Evolutionary conservation across 2,797 vertebrate species (phyloP), one percentile per base, ranked within the genome.

Genomic region (Eleutherodactylus coqui): DNA sequence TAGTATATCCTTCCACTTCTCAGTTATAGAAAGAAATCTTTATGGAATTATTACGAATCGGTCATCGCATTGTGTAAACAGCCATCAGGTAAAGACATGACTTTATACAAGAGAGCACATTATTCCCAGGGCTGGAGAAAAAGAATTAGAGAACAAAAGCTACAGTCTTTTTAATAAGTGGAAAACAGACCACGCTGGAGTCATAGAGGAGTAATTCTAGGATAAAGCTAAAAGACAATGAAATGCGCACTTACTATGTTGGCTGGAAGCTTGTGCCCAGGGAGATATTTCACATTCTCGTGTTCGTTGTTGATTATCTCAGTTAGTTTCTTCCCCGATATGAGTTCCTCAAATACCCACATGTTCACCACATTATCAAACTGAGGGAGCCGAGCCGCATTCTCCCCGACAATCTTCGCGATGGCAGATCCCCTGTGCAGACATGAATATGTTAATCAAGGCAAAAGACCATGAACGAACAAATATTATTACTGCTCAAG

Each of bases 221-320:
- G 19, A 36, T 27, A 49, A 17, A 53, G 29, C n/a, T 55, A 58
- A 24, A 13, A 34, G 69, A 36, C 24, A 43, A 43, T 45, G 41
- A 27, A 16, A 38, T 16, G n/a, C 10, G 2, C 51, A 60, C 96
- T 95, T 91, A 99, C 98, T 96, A 99, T 96, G 1, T 99, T 99
- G 89, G 94, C 85, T 41, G 98, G 97, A 91, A 99, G 95, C 91
- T 97, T 98, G 94, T 96, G 97, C 75, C 98, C 98, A 0, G 97
- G 97, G 88, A 99, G 94, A 89, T 99, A 99, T 88, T 97, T 99
- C 89, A 98, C 94, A 0, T 99, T 99, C 88, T 98, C 98, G 0
- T 99, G 98, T 86, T 99, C 96, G 0, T 92, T 95, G 93, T 99
- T 99, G 93, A 99, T 98, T 92, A 99, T 97, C 83, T 99, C 97